A percentile compares a stretch with the other conserved stretches of the same genome.
phyloP scores from a whole-genome alignment of 1,140 invertebrate genomes.

The Mesaphorura yosii region DNA sequence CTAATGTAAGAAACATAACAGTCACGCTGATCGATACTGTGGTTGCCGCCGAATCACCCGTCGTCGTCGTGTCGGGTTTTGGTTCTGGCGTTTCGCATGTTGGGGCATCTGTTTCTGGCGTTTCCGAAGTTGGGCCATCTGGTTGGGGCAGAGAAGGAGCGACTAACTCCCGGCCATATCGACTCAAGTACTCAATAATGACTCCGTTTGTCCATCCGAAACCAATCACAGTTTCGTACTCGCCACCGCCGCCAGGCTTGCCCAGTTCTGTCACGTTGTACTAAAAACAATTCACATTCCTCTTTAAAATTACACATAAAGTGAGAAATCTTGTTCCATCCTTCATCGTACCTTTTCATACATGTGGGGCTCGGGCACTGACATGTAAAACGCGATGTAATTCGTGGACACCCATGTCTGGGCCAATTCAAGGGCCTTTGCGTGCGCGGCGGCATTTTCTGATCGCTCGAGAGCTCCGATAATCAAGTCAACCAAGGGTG shows the following conservation, averaged over 20 bases:
- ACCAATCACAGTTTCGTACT: conserved; percentile 75
- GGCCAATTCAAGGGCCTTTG: conserved; percentile 58
- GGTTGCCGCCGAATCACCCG: no score
- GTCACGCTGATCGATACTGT: no score
- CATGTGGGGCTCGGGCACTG: conserved; percentile 50
- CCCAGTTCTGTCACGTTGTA: conserved; percentile 61
- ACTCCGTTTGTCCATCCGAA: conserved; percentile 94
- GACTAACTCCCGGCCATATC: conserved; percentile 47
- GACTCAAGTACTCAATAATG: conserved; percentile 58
- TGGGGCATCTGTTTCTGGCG: no score
- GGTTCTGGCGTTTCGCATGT: no score
- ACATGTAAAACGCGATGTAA: conserved; percentile 56
- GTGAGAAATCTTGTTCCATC: not conserved
- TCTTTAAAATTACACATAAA: not conserved
- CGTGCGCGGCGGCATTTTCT: conserved; percentile 48
- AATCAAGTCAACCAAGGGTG: conserved; percentile 69
- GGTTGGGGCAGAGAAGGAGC: no score
- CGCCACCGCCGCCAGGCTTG: conserved; percentile 68
- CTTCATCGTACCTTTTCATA: conserved; percentile 83
- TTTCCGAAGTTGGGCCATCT: no score
- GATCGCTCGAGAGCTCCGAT: conserved; percentile 61
- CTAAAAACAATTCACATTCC: conserved; percentile 35
- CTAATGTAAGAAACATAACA: no score
- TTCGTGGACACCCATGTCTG: conserved; percentile 71
- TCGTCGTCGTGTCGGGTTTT: no score